Conservation (phyloP, 2,113 vertebrate genomes). For the Cyprinodon tularosa region DNA sequence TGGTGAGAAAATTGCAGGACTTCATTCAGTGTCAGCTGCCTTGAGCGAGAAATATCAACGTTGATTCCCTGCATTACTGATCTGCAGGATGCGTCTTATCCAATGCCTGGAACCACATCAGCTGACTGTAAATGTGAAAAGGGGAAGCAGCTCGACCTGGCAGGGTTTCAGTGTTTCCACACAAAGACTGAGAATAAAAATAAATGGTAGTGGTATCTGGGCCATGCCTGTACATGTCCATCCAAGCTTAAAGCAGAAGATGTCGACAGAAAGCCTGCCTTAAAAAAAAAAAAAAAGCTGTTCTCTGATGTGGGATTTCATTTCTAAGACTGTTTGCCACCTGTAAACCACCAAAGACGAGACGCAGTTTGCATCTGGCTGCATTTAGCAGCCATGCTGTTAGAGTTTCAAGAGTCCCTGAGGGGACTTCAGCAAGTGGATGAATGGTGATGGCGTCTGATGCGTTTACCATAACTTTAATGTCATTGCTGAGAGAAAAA, state of each 20-base stretch:
- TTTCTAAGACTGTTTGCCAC: background rate
- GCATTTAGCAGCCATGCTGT: conserved; percentile 6
- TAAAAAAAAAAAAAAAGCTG: background rate
- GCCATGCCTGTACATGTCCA: background rate
- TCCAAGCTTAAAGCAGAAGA: background rate
- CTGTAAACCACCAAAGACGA: background rate
- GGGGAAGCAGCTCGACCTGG: background rate
- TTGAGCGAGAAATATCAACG: background rate
- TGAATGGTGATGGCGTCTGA: conserved; percentile 1
- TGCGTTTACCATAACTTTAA: conserved; percentile 7
- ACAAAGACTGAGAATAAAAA: background rate
- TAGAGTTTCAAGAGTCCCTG: conserved; percentile 6
- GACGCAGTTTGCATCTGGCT: background rate
- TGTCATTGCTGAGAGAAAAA: background rate
- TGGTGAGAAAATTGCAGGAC: background rate
- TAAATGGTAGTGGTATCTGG: no score
- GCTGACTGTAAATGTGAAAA: background rate
- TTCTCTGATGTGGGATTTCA: background rate
- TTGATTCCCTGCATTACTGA: background rate
- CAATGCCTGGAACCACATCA: background rate
- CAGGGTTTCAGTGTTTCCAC: background rate
- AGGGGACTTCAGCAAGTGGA: conserved; percentile 2
- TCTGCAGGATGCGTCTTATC: background rate
- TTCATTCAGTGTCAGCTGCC: background rate
- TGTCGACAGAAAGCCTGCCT: background rate